phyloP scores from a whole-genome alignment of 2,888 invertebrate species.

The Prenolepis imparis region DNA sequence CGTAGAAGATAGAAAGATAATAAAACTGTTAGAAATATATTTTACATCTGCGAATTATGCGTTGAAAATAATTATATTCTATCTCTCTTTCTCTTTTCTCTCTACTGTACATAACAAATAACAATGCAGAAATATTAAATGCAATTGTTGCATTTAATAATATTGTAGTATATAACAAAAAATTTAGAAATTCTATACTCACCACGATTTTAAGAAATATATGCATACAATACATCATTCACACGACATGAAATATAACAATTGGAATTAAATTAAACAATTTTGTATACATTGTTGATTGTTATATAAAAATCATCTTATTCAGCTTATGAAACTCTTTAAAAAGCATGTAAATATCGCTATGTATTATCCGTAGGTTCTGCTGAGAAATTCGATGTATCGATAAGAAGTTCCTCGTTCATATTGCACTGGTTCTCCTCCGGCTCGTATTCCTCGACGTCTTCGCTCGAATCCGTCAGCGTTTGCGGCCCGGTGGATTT shows the following conservation, averaged over 20 bases:
- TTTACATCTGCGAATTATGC: neutral
- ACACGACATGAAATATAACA: neutral
- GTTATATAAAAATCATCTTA: neutral
- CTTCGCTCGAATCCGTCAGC: constrained; percentile 76
- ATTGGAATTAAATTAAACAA: neutral
- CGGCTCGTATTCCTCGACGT: constrained; percentile 70
- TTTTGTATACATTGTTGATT: neutral
- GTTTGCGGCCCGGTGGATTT: constrained; percentile 88
- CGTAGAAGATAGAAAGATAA: neutral
- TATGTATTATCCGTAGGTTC: constrained; percentile 66
- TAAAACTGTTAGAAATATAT: neutral
- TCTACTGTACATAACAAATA: neutral
- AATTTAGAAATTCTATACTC: neutral
- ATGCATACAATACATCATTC: neutral
- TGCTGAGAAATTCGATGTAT: constrained; percentile 65
- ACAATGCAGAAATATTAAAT: constrained; percentile 1
- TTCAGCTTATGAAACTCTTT: neutral
- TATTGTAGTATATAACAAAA: neutral
- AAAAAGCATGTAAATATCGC: constrained; percentile 29
- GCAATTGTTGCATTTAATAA: neutral
- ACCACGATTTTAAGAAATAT: neutral
- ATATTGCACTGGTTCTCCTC: constrained; percentile 60
- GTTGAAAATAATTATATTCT: neutral
- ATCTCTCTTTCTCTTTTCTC: neutral
- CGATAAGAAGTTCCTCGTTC: constrained; percentile 70